Evolutionary conservation across 37 sponge, comb jelly and placozoan species (phyloP), one percentile per base, ranked within the genome.

Genomic region (Axinella damicornis): DNA sequence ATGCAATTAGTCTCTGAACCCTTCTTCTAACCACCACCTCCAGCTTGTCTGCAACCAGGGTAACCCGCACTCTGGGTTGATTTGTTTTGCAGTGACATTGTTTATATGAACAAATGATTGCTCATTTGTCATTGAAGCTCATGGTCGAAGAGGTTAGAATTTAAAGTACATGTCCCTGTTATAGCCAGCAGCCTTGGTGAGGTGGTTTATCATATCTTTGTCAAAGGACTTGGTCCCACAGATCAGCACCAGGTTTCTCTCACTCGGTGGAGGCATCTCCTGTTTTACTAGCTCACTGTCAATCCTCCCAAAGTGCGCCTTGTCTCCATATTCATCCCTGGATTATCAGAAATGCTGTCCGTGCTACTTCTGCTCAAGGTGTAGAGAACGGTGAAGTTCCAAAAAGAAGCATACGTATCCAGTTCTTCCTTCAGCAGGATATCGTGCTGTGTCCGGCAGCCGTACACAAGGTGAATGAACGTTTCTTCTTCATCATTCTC

Each of bases 401-500:
- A 95, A 53, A 54, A 89, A 9, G 53, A 21, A 17, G 66, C 38
- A 31, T 70, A 89, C 2, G 82, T 58, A 71, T 95, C 87, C 15
- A 95, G 65, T 4, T 74, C 61, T 54, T 81, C 31, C 39, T 95
- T 95, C 69, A 95, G 64, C 0, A 92, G 54, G 30, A 95, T 83
- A 57, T 92, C 90, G 36, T 95, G 76, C 25, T 88, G 88, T 32
- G 87, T 89, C 55, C 84, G 52, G 33, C 77, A 87, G 21, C 75
- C 83, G 71, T 89, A 95, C 18, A 95, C 39, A 21, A 92, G 55
- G 33, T 56, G 83, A n/a, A 95, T 6, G 33, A 69, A 58, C 2
- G 96, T 95, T 21, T 85, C 90, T 25, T 95, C 96, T 5, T 89
- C 83, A 31, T 95, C 96, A 41, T 92, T 92, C 32, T 92, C 88